A percentile compares a stretch with the other conserved stretches of the same genome.
These are phyloP conservation scores for Arctopsyche grandis DNA, from an alignment of 1,140 invertebrate genomes.

Conservation along the genomic window DNA sequence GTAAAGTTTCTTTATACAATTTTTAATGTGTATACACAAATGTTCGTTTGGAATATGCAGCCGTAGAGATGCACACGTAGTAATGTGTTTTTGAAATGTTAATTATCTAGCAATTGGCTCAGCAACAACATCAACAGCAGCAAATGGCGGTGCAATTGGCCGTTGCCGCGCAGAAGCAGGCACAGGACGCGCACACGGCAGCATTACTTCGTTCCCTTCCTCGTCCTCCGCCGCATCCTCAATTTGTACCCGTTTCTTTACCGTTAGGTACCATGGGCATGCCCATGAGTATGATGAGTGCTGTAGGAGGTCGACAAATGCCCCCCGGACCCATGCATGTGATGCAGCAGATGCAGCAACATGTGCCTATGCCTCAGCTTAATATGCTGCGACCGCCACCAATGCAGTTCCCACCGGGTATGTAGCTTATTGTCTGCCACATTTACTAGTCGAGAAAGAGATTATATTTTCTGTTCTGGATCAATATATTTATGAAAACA, in stretches of 20 bases:
- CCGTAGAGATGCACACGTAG: too few species aligned
- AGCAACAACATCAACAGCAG: conserved; percentile 58
- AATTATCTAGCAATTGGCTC: conserved; percentile 37
- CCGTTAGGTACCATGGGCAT: conserved; percentile 38
- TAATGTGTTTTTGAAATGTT: too few species aligned
- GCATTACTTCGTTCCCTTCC: conserved; percentile 45
- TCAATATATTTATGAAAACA: too few species aligned
- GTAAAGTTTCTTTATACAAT: neutral
- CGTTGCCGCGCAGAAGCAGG: conserved; percentile 57
- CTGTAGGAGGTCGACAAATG: conserved; percentile 55
- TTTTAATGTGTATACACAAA: too few species aligned
- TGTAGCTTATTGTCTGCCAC: conserved; percentile 53
- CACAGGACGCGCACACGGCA: conserved; percentile 50
- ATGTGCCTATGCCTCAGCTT: conserved; percentile 66
- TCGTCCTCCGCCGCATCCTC: conserved; percentile 44
- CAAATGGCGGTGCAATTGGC: conserved; percentile 65
- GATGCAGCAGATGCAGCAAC: conserved; percentile 73
- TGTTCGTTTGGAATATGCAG: too few species aligned
- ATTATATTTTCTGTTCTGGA: too few species aligned
- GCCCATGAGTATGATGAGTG: conserved; percentile 39
- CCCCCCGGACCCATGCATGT: conserved; percentile 73
- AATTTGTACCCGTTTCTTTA: conserved; percentile 49
- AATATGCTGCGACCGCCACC: conserved; percentile 80
- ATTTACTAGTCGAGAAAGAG: neutral
- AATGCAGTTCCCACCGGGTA: conserved; percentile 78